These are phyloP conservation scores for Anguilla marmorata DNA, from an alignment of 2,797 vertebrate species.

Conservation along the genomic window DNA sequence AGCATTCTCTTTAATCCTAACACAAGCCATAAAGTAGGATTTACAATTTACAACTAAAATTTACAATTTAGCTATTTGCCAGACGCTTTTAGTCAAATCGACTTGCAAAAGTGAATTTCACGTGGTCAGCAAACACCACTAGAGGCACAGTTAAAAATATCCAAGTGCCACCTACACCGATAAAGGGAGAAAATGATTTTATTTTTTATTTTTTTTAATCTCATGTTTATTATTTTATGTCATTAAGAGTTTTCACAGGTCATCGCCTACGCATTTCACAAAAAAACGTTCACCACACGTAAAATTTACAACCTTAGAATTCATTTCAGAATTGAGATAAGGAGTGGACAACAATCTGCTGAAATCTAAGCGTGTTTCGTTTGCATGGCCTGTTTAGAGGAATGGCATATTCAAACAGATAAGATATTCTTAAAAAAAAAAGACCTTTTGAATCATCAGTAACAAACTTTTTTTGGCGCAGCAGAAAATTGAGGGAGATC, in stretches of 20 bases:
- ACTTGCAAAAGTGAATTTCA: neutral
- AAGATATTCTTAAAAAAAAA: constrained; percentile 42
- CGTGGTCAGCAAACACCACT: neutral
- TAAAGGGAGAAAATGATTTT: neutral
- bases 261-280: neutral
- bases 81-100: neutral
- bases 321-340: neutral
- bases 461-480: constrained; percentile 63
- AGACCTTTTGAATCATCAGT: constrained; percentile 49
- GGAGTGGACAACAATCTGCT: neutral
- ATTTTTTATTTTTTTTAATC: neutral
- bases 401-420: neutral
- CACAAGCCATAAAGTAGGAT: neutral
- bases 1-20: neutral
- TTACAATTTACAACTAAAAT: neutral
- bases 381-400: neutral
- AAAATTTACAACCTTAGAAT: too few relatives aligned
- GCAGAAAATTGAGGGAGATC: constrained; percentile 72
- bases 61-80: neutral
- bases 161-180: neutral
- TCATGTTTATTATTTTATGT: neutral
- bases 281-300: too few relatives aligned
- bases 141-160: neutral
- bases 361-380: neutral
- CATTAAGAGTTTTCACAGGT: neutral